A percentile compares a stretch with the other conserved stretches of the same genome.
Evolutionary conservation across 2,888 invertebrate species (phyloP).

Genomic region (Mystacides longicornis): DNA sequence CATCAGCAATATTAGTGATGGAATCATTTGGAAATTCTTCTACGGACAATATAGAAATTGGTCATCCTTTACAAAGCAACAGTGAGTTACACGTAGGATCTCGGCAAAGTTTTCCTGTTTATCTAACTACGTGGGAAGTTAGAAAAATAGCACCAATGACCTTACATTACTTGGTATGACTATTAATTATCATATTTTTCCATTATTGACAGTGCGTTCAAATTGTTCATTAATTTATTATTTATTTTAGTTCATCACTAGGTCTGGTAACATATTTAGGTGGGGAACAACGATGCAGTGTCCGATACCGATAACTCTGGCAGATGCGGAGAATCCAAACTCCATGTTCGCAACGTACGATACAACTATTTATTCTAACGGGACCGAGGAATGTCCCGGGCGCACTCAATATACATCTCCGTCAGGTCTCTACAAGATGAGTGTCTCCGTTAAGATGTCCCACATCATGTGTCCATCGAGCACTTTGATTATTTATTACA

Average conservation of each 20-base stretch:
- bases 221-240: background rate
- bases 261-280: constrained; percentile 42
- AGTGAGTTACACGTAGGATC: constrained; percentile 15
- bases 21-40: constrained; percentile 11
- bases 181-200: background rate
- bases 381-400: constrained; percentile 11
- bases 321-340: background rate
- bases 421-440: constrained; percentile 30
- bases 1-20: constrained; percentile 7
- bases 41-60: constrained; percentile 21
- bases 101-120: constrained; percentile 21
- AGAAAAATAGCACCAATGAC: constrained; percentile 16
- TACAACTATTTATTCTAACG: background rate
- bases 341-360: constrained; percentile 1
- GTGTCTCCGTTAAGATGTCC: constrained; percentile 41
- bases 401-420: background rate
- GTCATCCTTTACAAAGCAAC: constrained; percentile 9
- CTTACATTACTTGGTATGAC: constrained; percentile 21
- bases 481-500: constrained; percentile 49
- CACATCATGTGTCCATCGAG: constrained; percentile 49
- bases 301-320: constrained; percentile 28
- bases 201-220: background rate
- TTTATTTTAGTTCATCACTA: constrained; percentile 38
- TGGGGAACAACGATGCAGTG: constrained; percentile 47
- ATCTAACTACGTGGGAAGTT: constrained; percentile 11